Evolutionary conservation across 23 tunicate species (phyloP).

Genomic region (Diplosoma virens): DNA sequence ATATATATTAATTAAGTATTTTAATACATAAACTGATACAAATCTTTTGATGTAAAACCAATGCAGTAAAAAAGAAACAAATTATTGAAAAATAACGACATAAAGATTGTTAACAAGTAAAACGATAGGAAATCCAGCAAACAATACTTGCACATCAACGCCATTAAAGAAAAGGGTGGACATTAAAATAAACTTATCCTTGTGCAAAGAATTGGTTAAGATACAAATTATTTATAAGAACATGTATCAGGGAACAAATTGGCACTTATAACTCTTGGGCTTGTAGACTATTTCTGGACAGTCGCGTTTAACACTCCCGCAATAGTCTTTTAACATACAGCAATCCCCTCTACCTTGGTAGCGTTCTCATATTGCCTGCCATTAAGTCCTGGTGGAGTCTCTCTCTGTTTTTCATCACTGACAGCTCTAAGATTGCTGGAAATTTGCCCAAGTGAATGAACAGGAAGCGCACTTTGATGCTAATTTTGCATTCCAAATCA

Average conservation of each 20-base stretch:
- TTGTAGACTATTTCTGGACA: background rate
- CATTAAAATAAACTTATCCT: background rate
- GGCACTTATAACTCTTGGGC: background rate
- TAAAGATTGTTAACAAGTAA: background rate
- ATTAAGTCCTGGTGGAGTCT: background rate
- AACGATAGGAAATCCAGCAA: background rate
- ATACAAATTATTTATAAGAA: background rate
- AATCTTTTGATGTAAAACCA: too few species aligned
- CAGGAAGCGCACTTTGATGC: background rate
- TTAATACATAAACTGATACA: too few species aligned
- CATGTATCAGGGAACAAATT: background rate
- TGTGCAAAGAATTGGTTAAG: background rate
- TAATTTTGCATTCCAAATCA: background rate
- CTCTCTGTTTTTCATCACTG: slow-evolving; percentile 2
- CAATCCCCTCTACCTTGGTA: slow-evolving; percentile 4
- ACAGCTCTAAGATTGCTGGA: too few species aligned
- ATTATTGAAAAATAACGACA: too few species aligned
- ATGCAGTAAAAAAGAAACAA: too few species aligned
- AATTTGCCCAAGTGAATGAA: too few species aligned
- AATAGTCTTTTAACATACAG: background rate
- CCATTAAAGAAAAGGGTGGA: background rate
- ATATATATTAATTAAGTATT: too few species aligned
- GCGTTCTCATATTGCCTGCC: background rate
- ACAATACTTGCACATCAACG: background rate
- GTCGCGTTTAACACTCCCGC: background rate